Evolutionary conservation across 2,888 invertebrate genomes (phyloP).

Genomic region (Platypus cylindrus): DNA sequence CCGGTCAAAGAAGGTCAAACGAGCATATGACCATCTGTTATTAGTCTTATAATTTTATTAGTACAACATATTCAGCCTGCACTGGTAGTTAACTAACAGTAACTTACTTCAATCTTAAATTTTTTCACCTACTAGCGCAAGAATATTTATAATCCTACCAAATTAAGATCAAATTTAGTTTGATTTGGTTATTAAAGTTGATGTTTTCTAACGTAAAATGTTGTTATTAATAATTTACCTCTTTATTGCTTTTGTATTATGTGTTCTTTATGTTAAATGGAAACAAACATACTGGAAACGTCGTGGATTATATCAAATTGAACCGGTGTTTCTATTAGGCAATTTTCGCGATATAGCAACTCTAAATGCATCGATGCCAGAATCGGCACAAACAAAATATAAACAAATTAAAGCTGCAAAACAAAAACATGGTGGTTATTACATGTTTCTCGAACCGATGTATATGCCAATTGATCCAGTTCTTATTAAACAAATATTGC

Average conservation of each 20-base stretch:
- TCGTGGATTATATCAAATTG: slow-evolving; percentile 1
- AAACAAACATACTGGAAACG: slow-evolving; percentile 2
- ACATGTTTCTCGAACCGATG: background rate
- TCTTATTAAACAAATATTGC: background rate
- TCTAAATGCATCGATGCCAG: background rate
- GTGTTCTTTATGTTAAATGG: slow-evolving; percentile 1
- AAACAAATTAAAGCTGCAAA: background rate
- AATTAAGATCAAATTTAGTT: no score
- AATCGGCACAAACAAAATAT: background rate
- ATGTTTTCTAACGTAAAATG: background rate
- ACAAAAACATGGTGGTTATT: slow-evolving; percentile 1
- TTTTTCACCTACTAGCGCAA: no score
- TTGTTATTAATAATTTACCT: background rate
- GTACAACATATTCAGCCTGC: no score
- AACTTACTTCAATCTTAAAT: no score
- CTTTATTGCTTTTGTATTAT: background rate
- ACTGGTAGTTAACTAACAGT: no score
- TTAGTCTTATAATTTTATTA: no score
- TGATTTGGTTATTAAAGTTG: no score
- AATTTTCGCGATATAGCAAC: background rate
- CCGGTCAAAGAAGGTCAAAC: no score
- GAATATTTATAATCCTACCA: no score
- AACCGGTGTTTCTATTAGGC: slow-evolving; percentile 2
- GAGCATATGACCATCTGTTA: no score
- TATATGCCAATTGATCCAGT: background rate